phyloP scores from a whole-genome alignment of 92 coral and sea anemone genomes.

The Porites divaricata region DNA sequence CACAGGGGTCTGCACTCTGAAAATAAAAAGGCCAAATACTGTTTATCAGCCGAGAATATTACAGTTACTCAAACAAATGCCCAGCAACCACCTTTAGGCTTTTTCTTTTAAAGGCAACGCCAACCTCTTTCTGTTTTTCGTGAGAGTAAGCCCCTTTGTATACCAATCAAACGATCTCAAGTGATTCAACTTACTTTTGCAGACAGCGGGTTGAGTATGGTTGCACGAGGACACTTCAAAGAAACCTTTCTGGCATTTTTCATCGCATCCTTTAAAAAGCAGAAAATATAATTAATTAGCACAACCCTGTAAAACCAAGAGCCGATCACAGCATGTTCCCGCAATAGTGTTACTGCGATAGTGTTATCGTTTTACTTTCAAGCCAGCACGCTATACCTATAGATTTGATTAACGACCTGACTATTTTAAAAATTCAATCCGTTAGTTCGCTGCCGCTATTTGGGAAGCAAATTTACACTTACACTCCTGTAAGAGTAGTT shows the following conservation, averaged over 20 bases:
- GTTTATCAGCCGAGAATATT: background rate
- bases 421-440: too few species aligned
- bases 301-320: background rate
- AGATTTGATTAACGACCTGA: too few species aligned
- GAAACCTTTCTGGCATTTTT: conserved; percentile 54
- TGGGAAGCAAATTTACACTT: too few species aligned
- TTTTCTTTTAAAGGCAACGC: too few species aligned
- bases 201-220: conserved; percentile 70
- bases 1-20: conserved; percentile 75
- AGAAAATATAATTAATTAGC: background rate
- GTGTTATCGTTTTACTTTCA: too few species aligned
- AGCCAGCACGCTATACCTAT: too few species aligned
- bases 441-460: too few species aligned
- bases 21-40: background rate
- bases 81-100: too few species aligned
- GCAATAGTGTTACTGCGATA: too few species aligned
- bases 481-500: too few species aligned
- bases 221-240: conserved; percentile 68
- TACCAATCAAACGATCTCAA: background rate
- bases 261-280: conserved; percentile 54
- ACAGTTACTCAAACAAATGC: background rate
- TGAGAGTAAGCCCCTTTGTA: background rate
- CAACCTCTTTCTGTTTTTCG: background rate
- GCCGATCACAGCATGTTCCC: too few species aligned
- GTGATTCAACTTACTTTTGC: conserved; percentile 60